Evolutionary conservation across 2,113 vertebrate species (phyloP).

Genomic region (Alces alces): DNA sequence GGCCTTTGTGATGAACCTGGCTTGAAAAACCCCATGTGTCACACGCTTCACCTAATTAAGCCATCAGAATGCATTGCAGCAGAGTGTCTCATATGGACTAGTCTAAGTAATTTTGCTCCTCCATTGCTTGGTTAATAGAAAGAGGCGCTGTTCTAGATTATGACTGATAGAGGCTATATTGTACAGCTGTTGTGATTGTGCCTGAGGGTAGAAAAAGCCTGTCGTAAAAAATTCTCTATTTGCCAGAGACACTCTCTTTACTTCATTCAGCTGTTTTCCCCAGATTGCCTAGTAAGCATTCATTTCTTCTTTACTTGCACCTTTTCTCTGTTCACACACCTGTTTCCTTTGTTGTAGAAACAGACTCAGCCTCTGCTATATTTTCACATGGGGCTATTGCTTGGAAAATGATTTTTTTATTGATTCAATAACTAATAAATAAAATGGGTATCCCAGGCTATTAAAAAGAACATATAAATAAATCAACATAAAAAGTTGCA

Average conservation of each 20-base stretch:
- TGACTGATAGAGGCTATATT: slow-evolving; percentile 81
- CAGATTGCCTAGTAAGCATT: background rate
- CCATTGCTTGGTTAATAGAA: slow-evolving; percentile 82
- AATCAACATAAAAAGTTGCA: background rate
- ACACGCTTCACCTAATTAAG: slow-evolving; percentile 78
- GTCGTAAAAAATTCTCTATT: slow-evolving; percentile 37
- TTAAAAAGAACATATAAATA: background rate
- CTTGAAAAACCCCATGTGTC: slow-evolving; percentile 77
- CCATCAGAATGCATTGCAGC: slow-evolving; percentile 82
- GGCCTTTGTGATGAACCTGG: slow-evolving; percentile 77
- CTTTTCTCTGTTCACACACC: background rate
- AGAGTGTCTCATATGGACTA: slow-evolving; percentile 70
- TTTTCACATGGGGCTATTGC: background rate
- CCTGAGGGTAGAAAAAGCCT: slow-evolving; percentile 49
- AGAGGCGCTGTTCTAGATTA: slow-evolving; percentile 83
- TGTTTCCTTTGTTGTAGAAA: slow-evolving; percentile 16
- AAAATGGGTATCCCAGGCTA: background rate
- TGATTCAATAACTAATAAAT: background rate
- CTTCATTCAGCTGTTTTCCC: slow-evolving; percentile 38
- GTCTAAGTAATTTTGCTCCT: slow-evolving; percentile 79
- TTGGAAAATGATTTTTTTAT: background rate
- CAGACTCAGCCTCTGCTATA: background rate
- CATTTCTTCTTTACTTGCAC: slow-evolving; percentile 5
- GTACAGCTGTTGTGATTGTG: slow-evolving; percentile 72
- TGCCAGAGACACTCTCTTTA: background rate